Base-by-base conservation (phyloP, 2,888 invertebrate genomes). In the Hyposoter didymator region DNA sequence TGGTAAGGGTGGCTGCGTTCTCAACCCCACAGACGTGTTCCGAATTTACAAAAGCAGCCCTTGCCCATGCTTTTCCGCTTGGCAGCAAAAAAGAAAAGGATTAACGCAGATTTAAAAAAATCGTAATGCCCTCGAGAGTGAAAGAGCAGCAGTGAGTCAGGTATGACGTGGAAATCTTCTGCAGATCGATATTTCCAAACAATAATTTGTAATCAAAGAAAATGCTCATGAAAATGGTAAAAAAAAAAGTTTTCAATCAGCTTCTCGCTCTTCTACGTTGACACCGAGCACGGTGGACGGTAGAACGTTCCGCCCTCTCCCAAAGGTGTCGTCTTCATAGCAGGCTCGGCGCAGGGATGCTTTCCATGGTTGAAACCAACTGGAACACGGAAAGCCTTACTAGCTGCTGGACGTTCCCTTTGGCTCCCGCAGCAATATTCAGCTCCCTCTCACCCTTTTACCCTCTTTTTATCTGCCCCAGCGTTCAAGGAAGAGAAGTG, bases 401-500 rank as follows among this genome's bases (percentile, higher is more conserved):
- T 59, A 59, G 55, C 55, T 45, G 74, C 59, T 67, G 66, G 76
- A 75, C 22, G 22, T 45, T 78, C 22, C 76, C 76, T 67, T 59
- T 73, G 73, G 43, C 55, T 49, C 55, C 43, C 70, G 52, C 67
- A 47, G 70, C 76, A 76, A 81, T 81, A 78, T 76, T 66, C 17
- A 72, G 67, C 64, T 62, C 82, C 59, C 80, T 67, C 28, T 35
- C 14, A 35, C 28, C 66, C 49, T 22, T 49, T 49, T 39, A 28
- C 55, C 22, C 19, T 39, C 14, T 19, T 12, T 22, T 17, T 39
- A n/a, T 76, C 55, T 19, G 6, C 67, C 47, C 75, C 72, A 69
- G 67, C 85, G 74, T 86, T 88, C 28, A 69, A 69, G 45, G 69
- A 69, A 47, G 89, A 87, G 90, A 91, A 80, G 73, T 55, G 80